phyloP scores from a whole-genome alignment of 2,888 invertebrate species.

The Oscheius myriophilus region DNA sequence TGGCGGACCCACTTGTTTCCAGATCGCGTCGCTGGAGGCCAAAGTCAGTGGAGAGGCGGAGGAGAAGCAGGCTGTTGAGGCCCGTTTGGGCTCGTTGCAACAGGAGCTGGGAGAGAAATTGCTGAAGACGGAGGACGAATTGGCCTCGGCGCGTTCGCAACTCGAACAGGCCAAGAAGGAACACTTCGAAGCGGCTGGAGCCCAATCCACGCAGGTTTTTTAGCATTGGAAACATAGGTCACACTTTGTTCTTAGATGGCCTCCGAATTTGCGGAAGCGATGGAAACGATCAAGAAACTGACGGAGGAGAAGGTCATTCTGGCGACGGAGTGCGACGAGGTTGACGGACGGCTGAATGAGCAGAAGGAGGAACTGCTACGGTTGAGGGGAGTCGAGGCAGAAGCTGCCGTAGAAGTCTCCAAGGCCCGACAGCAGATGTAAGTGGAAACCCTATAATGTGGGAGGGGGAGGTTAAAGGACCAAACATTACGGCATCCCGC shows the following conservation, averaged over 20 bases:
- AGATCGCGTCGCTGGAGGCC: background rate
- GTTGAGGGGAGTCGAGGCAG: slow-evolving; percentile 9
- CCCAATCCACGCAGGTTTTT: background rate
- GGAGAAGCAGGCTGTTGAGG: slow-evolving; percentile 12
- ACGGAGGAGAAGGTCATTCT: slow-evolving; percentile 19
- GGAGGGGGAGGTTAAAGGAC: too few species aligned
- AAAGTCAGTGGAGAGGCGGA: background rate
- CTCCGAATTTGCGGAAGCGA: slow-evolving; percentile 17
- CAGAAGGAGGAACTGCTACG: slow-evolving; percentile 27
- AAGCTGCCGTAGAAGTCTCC: background rate
- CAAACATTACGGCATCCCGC: too few species aligned
- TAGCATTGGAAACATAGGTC: background rate
- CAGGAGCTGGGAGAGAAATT: background rate
- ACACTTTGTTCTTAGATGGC: background rate
- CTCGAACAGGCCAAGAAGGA: background rate
- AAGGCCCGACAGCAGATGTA: slow-evolving; percentile 7
- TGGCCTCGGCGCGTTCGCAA: background rate
- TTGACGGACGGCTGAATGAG: slow-evolving; percentile 18
- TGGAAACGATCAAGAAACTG: slow-evolving; percentile 8
- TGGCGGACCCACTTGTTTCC: too few species aligned
- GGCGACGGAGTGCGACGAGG: slow-evolving; percentile 27
- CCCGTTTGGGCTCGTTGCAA: background rate
- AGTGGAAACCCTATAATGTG: background rate
- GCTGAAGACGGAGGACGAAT: background rate
- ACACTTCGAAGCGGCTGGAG: background rate